Evolutionary conservation across 2,888 invertebrate genomes (phyloP), one percentile per base, ranked within the genome.

Genomic region (Apamea crenata): DNA sequence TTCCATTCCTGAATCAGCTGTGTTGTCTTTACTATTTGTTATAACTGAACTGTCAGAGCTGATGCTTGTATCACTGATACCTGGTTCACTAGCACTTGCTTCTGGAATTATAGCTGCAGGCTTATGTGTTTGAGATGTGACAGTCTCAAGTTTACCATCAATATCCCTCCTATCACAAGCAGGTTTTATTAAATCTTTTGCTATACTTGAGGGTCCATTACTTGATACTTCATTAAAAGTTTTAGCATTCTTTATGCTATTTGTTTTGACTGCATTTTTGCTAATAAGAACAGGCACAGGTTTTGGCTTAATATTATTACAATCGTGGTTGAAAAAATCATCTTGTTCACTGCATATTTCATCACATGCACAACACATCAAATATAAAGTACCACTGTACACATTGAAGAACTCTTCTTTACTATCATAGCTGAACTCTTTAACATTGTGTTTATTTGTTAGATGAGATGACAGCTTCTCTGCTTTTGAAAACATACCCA

Each of bases 281-380:
- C 94, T 97, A 85, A 97, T 94, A 90, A 95, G 96, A 87, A 97
- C 94, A 91, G 97, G 96, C 92, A 96, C 96, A 88, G 97, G 97
- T 94, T 94, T 96, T 21, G 97, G 96, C 89, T 95, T 96, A 53
- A 96, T 90, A 92, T 96, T 96, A 90, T 96, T 96, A 92, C 98
- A 98, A 91, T 97, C 97, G 93, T 98, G 98, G 90, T 98, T 97
- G 86, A 97, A 98, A 95, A 98, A 98, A 93, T 98, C 97, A 93
- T 98, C 98, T 89, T 97, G 97, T 92, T 98, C 98, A 86, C 97
- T 97, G 94, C 98, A 98, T 61, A 98, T 97, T 93, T 98, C 98
- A 93, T 98, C 98, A 95, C 98, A 99, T 61, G 97, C 97, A 95
- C 98, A 98, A 93, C 99, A 99, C 96, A 98, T 98, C 84, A 98